These are phyloP conservation scores for Anabacerthia variegaticeps DNA, from an alignment of 2,797 vertebrate species.

Conservation along the genomic window DNA sequence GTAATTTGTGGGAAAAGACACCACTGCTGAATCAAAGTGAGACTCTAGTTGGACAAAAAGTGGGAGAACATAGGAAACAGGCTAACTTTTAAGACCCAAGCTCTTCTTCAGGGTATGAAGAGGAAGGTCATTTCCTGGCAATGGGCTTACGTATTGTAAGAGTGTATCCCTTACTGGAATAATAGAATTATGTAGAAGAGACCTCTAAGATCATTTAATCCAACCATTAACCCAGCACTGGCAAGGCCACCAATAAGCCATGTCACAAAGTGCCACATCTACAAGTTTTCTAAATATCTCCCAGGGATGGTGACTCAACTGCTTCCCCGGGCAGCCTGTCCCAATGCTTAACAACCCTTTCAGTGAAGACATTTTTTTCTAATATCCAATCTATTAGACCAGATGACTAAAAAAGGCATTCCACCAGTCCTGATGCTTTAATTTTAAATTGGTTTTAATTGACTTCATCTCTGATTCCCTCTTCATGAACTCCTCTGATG, in stretches of 20 bases:
- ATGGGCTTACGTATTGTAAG: neutral
- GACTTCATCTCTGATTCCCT: neutral
- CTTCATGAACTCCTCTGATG: neutral
- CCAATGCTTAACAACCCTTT: neutral
- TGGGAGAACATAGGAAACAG: neutral
- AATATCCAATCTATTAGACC: neutral
- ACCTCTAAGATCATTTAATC: neutral
- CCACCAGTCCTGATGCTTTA: neutral
- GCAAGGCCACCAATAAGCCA: neutral
- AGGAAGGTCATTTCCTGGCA: neutral
- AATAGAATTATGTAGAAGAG: neutral
- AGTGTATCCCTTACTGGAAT: neutral
- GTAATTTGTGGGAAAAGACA: neutral
- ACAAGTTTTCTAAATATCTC: neutral
- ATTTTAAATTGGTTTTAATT: neutral
- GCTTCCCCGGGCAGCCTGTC: neutral
- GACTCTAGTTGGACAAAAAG: neutral
- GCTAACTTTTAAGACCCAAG: neutral
- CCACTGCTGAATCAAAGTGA: neutral
- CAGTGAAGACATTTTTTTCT: neutral
- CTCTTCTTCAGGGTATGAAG: neutral
- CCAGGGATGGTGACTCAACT: neutral
- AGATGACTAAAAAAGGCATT: neutral
- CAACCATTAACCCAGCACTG: neutral
- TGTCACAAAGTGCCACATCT: neutral